These are phyloP conservation scores for Pyxicephalus adspersus DNA, from an alignment of 2,113 vertebrate species.

Conservation along the genomic window DNA sequence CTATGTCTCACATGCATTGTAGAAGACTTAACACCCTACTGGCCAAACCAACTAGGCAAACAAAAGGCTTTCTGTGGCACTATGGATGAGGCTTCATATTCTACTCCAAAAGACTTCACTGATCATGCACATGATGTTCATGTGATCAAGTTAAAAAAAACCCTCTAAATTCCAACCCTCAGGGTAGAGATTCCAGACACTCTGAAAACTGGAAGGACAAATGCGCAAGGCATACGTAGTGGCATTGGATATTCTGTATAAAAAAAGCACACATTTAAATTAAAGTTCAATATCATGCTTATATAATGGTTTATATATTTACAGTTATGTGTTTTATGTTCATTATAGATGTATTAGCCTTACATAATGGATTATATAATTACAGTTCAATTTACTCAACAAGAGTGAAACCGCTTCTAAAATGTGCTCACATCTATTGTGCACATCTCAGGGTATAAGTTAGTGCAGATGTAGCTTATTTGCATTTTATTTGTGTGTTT, in stretches of 20 bases:
- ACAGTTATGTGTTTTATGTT: neutral
- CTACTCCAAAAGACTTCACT: slow-evolving; percentile 6
- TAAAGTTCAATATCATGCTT: neutral
- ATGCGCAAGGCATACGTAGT: neutral
- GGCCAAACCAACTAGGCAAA: neutral
- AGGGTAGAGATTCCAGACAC: slow-evolving; percentile 34
- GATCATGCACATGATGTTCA: slow-evolving; percentile 44
- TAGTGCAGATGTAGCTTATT: too few relatives aligned
- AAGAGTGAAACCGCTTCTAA: too few relatives aligned
- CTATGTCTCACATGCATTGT: slow-evolving; percentile 1
- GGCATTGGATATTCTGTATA: neutral
- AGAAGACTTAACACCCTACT: slow-evolving; percentile 12
- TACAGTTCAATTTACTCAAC: too few relatives aligned
- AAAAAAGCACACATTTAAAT: neutral
- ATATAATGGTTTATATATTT: neutral
- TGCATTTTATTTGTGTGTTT: too few relatives aligned
- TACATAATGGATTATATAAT: too few relatives aligned
- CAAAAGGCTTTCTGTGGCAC: slow-evolving; percentile 37
- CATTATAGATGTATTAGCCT: neutral
- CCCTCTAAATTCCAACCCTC: slow-evolving; percentile 22
- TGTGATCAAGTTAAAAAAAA: slow-evolving; percentile 52
- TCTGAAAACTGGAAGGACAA: slow-evolving; percentile 7
- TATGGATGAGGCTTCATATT: slow-evolving; percentile 10
- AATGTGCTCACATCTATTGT: too few relatives aligned
- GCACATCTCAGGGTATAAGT: too few relatives aligned